phyloP scores from a whole-genome alignment of 2,797 vertebrate genomes.

The Danio choprae region DNA sequence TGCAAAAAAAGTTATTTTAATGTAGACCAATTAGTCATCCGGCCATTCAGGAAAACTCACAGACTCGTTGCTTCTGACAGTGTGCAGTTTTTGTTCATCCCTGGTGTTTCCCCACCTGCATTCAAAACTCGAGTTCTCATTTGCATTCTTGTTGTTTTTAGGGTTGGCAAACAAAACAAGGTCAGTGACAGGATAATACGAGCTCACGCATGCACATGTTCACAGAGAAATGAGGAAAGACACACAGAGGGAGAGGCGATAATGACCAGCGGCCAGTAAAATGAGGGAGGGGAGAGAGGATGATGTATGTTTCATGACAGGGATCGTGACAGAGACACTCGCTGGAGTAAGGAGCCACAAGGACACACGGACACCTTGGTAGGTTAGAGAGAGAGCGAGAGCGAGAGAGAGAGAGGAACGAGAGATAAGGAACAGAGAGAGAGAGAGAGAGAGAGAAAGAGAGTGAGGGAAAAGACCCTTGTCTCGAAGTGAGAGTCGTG shows the following conservation, averaged over 20 bases:
- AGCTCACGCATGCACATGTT: slow-evolving; percentile 21
- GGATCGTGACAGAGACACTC: slow-evolving; percentile 79
- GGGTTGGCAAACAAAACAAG: slow-evolving; percentile 44
- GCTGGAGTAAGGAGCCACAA: slow-evolving; percentile 75
- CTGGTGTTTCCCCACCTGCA: slow-evolving; percentile 7
- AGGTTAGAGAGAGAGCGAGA: slow-evolving; percentile 15
- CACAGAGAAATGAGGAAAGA: slow-evolving; percentile 26
- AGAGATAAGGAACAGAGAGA: slow-evolving; percentile 44
- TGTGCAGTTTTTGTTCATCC: slow-evolving; percentile 11
- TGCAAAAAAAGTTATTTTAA: background rate
- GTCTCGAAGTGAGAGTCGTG: slow-evolving; percentile 71
- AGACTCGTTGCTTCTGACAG: slow-evolving; percentile 4
- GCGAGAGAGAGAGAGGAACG: slow-evolving; percentile 49
- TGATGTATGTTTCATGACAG: slow-evolving; percentile 83
- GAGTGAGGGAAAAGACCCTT: slow-evolving; percentile 74
- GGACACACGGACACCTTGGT: slow-evolving; percentile 71
- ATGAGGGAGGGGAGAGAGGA: slow-evolving; percentile 68
- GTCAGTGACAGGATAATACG: slow-evolving; percentile 36
- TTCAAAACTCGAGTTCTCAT: slow-evolving; percentile 35
- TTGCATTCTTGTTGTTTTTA: slow-evolving; percentile 43
- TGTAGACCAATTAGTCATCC: slow-evolving; percentile 6
- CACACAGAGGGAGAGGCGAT: slow-evolving; percentile 71
- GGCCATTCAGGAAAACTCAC: slow-evolving; percentile 4
- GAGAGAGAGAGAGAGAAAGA: slow-evolving; percentile 49
- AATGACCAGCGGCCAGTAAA: slow-evolving; percentile 78